phyloP scores from a whole-genome alignment of 2,797 vertebrate species.

The Crenichthys baileyi region DNA sequence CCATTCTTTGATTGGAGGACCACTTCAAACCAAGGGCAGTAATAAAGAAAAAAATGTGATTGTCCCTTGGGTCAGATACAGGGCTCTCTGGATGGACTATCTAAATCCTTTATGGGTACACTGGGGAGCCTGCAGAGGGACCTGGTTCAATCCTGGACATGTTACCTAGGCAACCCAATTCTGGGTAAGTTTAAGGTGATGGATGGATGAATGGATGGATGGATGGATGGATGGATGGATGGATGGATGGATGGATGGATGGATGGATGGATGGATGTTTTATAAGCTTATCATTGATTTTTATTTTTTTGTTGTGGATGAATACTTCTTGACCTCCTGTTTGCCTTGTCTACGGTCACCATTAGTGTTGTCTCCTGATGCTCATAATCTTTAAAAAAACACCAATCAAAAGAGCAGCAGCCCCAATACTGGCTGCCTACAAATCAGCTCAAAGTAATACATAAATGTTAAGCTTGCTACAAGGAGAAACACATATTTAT shows the following conservation, averaged over 20 bases:
- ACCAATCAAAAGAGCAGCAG: conserved; percentile 24
- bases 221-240: neutral
- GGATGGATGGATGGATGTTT: neutral
- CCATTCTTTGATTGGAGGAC: conserved; percentile 7
- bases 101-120: neutral
- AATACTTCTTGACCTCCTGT: neutral
- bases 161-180: neutral
- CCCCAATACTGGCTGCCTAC: conserved; percentile 23
- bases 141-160: neutral
- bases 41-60: neutral
- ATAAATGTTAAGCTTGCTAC: conserved; percentile 53
- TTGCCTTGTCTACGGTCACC: conserved; percentile 19
- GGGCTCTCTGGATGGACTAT: neutral
- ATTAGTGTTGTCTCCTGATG: conserved; percentile 24
- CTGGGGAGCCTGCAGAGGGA: neutral
- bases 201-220: neutral
- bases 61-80: neutral
- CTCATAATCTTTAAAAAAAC: conserved; percentile 38
- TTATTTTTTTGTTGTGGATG: neutral
- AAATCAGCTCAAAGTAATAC: conserved; percentile 30
- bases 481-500: conserved; percentile 55
- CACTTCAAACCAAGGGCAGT: conserved; percentile 14
- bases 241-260: neutral
- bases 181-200: neutral
- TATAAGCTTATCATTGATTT: neutral